Conservation (phyloP, 2,113 vertebrate species). For the Nasalis larvatus region DNA sequence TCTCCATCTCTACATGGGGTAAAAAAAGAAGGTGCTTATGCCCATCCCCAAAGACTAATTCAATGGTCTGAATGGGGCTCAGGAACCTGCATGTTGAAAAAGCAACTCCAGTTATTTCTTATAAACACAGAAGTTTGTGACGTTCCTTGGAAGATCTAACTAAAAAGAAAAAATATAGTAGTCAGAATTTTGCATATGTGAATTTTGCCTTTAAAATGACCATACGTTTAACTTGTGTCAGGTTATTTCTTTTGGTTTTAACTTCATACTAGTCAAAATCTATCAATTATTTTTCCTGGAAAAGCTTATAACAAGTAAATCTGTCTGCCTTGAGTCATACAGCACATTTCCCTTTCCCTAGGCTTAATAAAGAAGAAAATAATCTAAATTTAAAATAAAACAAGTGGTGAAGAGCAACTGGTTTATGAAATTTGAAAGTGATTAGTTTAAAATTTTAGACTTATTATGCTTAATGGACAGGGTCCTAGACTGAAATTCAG, state of each 20-base stretch:
- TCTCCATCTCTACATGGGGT: no score
- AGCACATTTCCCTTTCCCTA: conserved; percentile 10
- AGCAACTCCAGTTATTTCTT: background rate
- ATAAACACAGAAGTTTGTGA: background rate
- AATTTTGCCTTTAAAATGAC: conserved; percentile 19
- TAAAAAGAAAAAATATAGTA: background rate
- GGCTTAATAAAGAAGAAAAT: background rate
- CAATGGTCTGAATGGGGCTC: background rate
- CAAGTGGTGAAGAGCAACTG: background rate
- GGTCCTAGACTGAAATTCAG: background rate
- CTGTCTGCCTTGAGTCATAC: conserved; percentile 10
- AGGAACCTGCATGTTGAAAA: background rate
- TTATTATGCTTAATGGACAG: background rate
- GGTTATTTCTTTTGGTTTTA: conserved; percentile 12
- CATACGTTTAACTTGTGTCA: background rate
- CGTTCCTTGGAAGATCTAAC: background rate
- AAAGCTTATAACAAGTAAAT: conserved; percentile 24
- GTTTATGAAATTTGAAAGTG: background rate
- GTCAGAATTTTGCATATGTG: background rate
- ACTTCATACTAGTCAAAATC: conserved; percentile 43
- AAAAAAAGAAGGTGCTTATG: background rate
- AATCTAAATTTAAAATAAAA: conserved; percentile 26
- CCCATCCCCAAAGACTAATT: background rate
- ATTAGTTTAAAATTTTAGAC: background rate
- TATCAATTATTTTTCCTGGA: conserved; percentile 23